Conservation (phyloP, 1,140 invertebrate genomes). For the Trigoniulus corallinus region DNA sequence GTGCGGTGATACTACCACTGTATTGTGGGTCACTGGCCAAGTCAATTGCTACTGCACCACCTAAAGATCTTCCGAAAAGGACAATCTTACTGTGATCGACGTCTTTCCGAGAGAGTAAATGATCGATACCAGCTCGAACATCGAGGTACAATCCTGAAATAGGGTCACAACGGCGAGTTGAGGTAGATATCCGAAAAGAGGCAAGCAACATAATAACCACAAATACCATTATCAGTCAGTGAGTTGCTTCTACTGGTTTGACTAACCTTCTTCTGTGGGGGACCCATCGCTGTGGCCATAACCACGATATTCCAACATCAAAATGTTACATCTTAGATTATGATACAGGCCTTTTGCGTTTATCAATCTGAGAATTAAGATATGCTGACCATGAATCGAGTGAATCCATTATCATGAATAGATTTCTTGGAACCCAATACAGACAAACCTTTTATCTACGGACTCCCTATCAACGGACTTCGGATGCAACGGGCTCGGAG, state of each 20-base stretch:
- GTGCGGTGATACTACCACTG: constrained; percentile 54
- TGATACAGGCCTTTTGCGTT: constrained; percentile 63
- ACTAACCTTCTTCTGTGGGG: constrained; percentile 54
- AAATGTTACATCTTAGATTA: constrained; percentile 61
- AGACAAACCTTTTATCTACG: no score
- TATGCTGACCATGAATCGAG: neutral
- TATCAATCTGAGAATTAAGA: constrained; percentile 35
- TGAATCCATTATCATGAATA: neutral
- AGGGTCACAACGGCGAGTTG: neutral
- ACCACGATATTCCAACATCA: constrained; percentile 83
- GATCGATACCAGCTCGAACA: constrained; percentile 70
- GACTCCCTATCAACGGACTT: no score
- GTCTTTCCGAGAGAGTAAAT: constrained; percentile 57
- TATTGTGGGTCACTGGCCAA: constrained; percentile 54
- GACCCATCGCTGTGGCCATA: constrained; percentile 82
- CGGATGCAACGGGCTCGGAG: no score
- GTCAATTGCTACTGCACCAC: constrained; percentile 76
- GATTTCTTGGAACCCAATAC: no score
- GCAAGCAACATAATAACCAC: neutral
- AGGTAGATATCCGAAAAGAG: neutral
- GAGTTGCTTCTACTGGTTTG: neutral
- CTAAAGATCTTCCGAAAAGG: constrained; percentile 82
- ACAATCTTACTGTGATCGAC: constrained; percentile 70
- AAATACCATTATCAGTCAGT: neutral
- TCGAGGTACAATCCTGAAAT: constrained; percentile 56